Percentiles rank a stretch among this genome's conserved stretches.
Conservation (phyloP, 2,797 vertebrate genomes). For the Huso huso region DNA sequence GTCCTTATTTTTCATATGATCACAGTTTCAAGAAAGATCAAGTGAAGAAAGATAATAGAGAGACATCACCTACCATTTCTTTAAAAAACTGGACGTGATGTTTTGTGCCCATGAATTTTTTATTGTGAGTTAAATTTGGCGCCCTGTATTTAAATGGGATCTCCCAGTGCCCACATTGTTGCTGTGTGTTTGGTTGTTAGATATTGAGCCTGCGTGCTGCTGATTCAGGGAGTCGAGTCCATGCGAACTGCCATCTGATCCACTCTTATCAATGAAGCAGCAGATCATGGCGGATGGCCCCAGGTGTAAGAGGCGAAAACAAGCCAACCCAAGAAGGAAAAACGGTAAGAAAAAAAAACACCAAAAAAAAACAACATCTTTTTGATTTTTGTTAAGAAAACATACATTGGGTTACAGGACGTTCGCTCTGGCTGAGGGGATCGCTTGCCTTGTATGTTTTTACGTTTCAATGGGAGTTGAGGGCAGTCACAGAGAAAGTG, state of each 20-base stretch:
- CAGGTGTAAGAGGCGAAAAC: slow-evolving; percentile 95
- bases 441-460: slow-evolving; percentile 34
- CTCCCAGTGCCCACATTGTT: slow-evolving; percentile 65
- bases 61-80: slow-evolving; percentile 30
- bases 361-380: slow-evolving; percentile 27
- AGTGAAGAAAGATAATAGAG: slow-evolving; percentile 41
- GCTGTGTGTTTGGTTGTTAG: slow-evolving; percentile 79
- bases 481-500: slow-evolving; percentile 41
- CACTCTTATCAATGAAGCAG: slow-evolving; percentile 95
- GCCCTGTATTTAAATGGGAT: slow-evolving; percentile 63
- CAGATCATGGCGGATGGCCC: slow-evolving; percentile 92
- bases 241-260: slow-evolving; percentile 97
- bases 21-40: slow-evolving; percentile 50
- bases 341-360: slow-evolving; percentile 77
- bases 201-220: slow-evolving; percentile 75
- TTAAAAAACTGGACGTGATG: slow-evolving; percentile 21
- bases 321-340: slow-evolving; percentile 97
- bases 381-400: slow-evolving; percentile 22
- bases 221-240: slow-evolving; percentile 80
- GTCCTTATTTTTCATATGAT: slow-evolving; percentile 48
- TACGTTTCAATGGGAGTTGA: slow-evolving; percentile 34
- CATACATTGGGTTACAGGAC: slow-evolving; percentile 32
- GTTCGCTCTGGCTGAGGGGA: slow-evolving; percentile 37
- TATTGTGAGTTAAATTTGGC: slow-evolving; percentile 53
- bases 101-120: slow-evolving; percentile 39